Base-by-base conservation (phyloP, 2,888 invertebrate genomes). In the Hedya salicella region DNA sequence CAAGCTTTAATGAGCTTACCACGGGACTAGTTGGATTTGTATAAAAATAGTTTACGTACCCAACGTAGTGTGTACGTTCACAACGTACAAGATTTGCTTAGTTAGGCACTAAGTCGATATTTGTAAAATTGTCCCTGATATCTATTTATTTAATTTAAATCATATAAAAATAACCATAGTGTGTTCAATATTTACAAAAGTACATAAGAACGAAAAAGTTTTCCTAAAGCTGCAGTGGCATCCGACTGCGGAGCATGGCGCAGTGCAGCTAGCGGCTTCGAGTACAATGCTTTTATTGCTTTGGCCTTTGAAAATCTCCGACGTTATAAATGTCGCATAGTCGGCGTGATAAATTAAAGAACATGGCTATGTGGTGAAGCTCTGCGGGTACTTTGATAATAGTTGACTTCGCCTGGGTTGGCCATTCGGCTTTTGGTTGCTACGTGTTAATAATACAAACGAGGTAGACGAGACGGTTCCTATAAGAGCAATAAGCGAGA, bases 261-360 rank as follows among this genome's bases (percentile, higher is more conserved):
- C 64, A 64, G 13, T 64, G 64, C 64, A 57, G 50, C 50, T 54
- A 44, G 42, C 16, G 30, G 40, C 56, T 42, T 57, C n/a, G 32
- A 57, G 49, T 49, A 59, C 57, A 50, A 64, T 52, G 64, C 50
- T 59, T 57, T 64, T 64, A 57, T 57, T 39, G 57, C 64, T 42
- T 57, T 44, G 30, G 44, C 56, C 64, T 50, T 59, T 64, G 50
- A 57, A 44, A 64, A 57, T 42, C 50, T 49, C 44, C 32, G 49
- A 5, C 42, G 49, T 59, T 57, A 59, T 64, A 59, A 59, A 44
- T 52, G 64, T 64, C 57, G 64, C 53, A 36, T 30, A 52, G 50
- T 52, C 50, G 57, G 14, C 13, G 44, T 64, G 50, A 50, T 64
- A 64, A 64, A 64, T 64, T 64, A 46, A 57, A 57, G 57, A 32